These are phyloP conservation scores for Corvus hawaiiensis DNA, from an alignment of 2,113 vertebrate species.

Conservation along the genomic window DNA sequence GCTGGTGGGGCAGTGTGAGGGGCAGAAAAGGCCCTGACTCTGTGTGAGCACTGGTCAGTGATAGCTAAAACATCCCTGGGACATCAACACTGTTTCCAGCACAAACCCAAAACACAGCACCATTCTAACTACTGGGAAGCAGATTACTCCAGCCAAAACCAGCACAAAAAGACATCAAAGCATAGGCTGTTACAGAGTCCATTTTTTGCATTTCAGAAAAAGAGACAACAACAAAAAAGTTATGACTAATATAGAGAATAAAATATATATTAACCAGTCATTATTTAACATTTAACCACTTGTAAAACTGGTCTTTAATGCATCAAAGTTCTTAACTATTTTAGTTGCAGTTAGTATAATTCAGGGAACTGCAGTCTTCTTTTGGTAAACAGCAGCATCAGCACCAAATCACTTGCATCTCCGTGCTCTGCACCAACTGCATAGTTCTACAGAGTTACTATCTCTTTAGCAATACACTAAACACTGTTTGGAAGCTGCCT, in stretches of 20 bases:
- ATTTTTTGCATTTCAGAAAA: not conserved
- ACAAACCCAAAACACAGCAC: not conserved
- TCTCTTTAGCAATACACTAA: not conserved
- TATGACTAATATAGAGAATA: not conserved
- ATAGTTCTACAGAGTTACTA: not conserved
- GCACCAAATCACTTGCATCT: not conserved
- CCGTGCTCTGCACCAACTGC: not conserved
- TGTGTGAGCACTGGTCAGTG: not conserved
- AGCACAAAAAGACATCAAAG: not conserved
- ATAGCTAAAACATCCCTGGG: not conserved
- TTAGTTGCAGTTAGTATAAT: not conserved
- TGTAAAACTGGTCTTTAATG: not conserved
- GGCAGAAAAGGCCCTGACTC: not conserved
- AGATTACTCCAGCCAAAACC: not conserved
- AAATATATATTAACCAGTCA: not conserved
- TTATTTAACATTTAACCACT: not conserved
- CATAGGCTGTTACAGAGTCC: not conserved
- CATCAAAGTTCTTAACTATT: not conserved
- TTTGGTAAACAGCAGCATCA: not conserved
- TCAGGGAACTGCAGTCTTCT: not conserved
- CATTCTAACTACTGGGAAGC: not conserved
- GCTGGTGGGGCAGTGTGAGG: not conserved
- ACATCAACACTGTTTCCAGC: not conserved
- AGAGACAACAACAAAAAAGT: not conserved
- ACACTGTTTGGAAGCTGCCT: not conserved